These are phyloP conservation scores for Microdon myrmicae DNA, from an alignment of 2,888 invertebrate species.

Conservation along the genomic window DNA sequence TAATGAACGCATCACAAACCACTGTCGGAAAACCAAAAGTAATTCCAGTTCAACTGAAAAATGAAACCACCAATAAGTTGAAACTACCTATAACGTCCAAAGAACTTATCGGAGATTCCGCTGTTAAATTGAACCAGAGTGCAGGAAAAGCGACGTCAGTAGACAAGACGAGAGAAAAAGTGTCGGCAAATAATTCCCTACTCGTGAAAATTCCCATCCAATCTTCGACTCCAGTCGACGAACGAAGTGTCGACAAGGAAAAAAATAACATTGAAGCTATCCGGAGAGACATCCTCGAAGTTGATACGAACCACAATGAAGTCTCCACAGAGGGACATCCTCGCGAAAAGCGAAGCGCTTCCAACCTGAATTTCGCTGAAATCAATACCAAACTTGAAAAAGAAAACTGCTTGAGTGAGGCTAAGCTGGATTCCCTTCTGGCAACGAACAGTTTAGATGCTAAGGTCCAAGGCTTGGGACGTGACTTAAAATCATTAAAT, in stretches of 20 bases:
- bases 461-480: constrained; percentile 59
- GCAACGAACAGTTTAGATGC: constrained; percentile 44
- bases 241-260: constrained; percentile 22
- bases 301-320: constrained; percentile 44
- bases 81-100: constrained; percentile 24
- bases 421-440: constrained; percentile 54
- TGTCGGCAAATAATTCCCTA: constrained; percentile 5
- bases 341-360: constrained; percentile 43
- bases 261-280: constrained; percentile 60
- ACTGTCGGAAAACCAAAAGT: constrained; percentile 24
- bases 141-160: constrained; percentile 1
- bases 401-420: constrained; percentile 58
- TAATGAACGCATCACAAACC: constrained; percentile 58
- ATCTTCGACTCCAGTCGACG: not conserved
- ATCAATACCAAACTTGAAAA: constrained; percentile 25
- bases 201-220: constrained; percentile 2
- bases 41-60: not conserved
- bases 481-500: constrained; percentile 62
- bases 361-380: constrained; percentile 25
- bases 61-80: constrained; percentile 1
- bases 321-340: constrained; percentile 14
- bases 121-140: not conserved
- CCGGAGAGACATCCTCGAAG: constrained; percentile 61
- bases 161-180: constrained; percentile 24
- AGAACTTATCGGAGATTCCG: constrained; percentile 15